Percentiles rank a stretch among this genome's conserved stretches.
Conservation (phyloP, 1,140 invertebrate species). For the Centruroides sculpturatus region DNA sequence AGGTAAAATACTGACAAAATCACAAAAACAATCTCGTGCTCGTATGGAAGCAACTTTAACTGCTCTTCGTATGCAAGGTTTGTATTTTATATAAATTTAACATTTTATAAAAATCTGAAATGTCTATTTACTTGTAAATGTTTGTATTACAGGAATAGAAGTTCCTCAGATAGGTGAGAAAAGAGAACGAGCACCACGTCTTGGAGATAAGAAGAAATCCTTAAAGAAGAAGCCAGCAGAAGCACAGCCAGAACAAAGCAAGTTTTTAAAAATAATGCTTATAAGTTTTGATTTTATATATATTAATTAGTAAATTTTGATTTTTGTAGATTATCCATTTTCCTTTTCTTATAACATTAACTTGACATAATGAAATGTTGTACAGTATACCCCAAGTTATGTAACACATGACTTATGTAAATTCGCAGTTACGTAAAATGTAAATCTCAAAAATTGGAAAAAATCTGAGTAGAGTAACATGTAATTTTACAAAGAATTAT, state of each 20-base stretch:
- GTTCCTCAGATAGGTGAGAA: constrained; percentile 43
- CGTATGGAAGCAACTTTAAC: constrained; percentile 76
- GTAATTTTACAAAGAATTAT: no score
- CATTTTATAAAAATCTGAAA: constrained; percentile 19
- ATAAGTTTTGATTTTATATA: no score
- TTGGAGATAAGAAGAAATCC: constrained; percentile 54
- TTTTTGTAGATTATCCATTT: no score
- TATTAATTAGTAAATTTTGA: no score
- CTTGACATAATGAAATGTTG: no score
- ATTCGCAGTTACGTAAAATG: no score
- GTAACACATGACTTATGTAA: no score
- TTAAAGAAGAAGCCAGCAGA: constrained; percentile 48
- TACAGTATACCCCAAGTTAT: no score
- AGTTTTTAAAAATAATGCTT: no score
- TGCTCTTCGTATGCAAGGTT: constrained; percentile 67
- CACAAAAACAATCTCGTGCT: constrained; percentile 59
- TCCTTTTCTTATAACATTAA: no score
- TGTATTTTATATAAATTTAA: constrained; percentile 27
- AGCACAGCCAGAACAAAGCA: constrained; percentile 20
- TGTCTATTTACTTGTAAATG: not conserved
- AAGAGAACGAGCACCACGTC: constrained; percentile 39
- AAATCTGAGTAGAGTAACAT: no score
- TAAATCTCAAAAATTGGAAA: no score
- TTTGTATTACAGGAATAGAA: constrained; percentile 34
- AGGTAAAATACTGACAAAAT: constrained; percentile 72